A percentile compares a stretch with the other conserved stretches of the same genome.
These are phyloP conservation scores for Matsumyia berberina DNA, from an alignment of 2,888 invertebrate species.

Conservation along the genomic window DNA sequence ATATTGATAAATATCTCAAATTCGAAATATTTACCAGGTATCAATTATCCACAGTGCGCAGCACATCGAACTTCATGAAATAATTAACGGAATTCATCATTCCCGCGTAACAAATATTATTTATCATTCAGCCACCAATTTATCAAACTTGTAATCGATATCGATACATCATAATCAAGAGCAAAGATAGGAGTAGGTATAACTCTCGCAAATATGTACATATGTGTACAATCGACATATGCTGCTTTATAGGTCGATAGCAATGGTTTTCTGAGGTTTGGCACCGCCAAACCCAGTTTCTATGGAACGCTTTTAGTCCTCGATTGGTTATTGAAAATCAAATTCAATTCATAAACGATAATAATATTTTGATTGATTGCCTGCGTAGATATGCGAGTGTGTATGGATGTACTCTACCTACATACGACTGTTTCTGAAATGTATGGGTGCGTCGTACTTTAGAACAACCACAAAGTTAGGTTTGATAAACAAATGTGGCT, in stretches of 20 bases:
- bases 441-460: conserved; percentile 12
- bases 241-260: background rate
- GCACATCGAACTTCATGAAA: conserved; percentile 38
- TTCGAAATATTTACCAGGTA: conserved; percentile 25
- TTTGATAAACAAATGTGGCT: background rate
- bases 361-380: conserved; percentile 68
- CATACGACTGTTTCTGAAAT: background rate
- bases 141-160: conserved; percentile 72
- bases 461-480: conserved; percentile 4
- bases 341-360: conserved; percentile 61
- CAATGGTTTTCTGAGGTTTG: conserved; percentile 43
- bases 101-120: conserved; percentile 31
- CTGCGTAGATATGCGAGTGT: background rate
- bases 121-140: conserved; percentile 66
- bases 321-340: conserved; percentile 66
- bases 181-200: conserved; percentile 40
- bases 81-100: conserved; percentile 64
- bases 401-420: background rate
- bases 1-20: conserved; percentile 38
- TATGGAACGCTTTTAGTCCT: conserved; percentile 21
- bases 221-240: conserved; percentile 39
- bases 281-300: conserved; percentile 27
- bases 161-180: conserved; percentile 71
- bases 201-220: conserved; percentile 42
- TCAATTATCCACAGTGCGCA: conserved; percentile 11